These are phyloP conservation scores for Vulpes vulpes DNA, from an alignment of 2,113 vertebrate genomes.

Conservation along the genomic window DNA sequence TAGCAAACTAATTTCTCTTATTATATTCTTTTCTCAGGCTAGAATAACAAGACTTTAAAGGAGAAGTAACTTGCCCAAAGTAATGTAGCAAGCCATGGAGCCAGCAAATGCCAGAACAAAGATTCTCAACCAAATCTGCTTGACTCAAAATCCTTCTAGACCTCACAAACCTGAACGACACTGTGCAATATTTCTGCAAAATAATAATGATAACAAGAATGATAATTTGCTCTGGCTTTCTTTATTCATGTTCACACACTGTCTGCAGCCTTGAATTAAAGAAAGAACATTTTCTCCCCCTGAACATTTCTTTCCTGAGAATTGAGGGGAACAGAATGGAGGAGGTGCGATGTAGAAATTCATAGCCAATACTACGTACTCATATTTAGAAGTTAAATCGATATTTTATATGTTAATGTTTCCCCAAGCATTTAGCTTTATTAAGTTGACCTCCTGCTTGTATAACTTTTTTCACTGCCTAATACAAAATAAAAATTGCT, in stretches of 20 bases:
- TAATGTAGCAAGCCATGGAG: not conserved
- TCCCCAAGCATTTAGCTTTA: slow-evolving; percentile 25
- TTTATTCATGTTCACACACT: not conserved
- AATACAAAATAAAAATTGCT: not conserved
- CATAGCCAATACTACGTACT: not conserved
- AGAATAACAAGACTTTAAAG: slow-evolving; percentile 14
- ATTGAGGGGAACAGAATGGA: slow-evolving; percentile 9
- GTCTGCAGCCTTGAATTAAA: slow-evolving; percentile 1
- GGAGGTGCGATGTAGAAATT: not conserved
- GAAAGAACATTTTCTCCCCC: not conserved
- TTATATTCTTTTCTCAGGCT: slow-evolving; percentile 31
- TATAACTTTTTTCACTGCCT: not conserved
- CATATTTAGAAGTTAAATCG: not conserved
- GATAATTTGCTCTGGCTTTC: not conserved
- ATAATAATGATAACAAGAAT: not conserved
- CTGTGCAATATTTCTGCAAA: not conserved
- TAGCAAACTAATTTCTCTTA: not conserved
- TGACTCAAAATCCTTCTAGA: not conserved
- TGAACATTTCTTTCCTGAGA: slow-evolving; percentile 1
- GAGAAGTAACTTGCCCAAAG: slow-evolving; percentile 35
- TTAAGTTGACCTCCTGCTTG: not conserved
- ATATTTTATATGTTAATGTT: not conserved
- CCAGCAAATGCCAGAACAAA: not conserved
- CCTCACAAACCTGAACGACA: not conserved
- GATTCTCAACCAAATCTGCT: not conserved